phyloP scores from a whole-genome alignment of 2,113 vertebrate genomes.

The Carettochelys insculpta region DNA sequence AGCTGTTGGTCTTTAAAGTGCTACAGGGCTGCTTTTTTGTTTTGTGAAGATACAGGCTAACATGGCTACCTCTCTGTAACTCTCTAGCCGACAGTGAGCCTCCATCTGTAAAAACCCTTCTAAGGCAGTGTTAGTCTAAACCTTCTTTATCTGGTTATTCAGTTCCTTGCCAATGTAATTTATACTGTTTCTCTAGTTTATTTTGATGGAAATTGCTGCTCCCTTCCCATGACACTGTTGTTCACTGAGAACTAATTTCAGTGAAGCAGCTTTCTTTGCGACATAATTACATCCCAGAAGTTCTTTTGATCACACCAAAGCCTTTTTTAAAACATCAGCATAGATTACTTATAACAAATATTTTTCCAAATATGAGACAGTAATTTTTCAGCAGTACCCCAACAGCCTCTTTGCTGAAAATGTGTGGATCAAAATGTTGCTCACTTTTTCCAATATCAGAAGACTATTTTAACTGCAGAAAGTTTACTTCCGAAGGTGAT shows the following conservation, averaged over 20 bases:
- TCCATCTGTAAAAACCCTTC: constrained; percentile 22
- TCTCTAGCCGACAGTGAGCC: too few relatives aligned
- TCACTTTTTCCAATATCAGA: neutral
- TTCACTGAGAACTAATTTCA: constrained; percentile 35
- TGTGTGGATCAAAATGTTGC: neutral
- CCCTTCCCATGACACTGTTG: neutral
- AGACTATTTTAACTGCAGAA: constrained; percentile 1
- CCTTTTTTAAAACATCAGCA: constrained; percentile 9
- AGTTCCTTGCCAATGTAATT: neutral
- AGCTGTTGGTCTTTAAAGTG: too few relatives aligned
- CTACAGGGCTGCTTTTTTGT: too few relatives aligned
- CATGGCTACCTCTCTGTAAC: too few relatives aligned
- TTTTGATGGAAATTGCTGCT: constrained; percentile 43
- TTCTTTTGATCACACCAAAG: constrained; percentile 1
- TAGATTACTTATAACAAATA: constrained; percentile 11
- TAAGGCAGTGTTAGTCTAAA: neutral
- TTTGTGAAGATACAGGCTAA: too few relatives aligned
- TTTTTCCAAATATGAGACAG: constrained; percentile 22
- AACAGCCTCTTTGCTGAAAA: constrained; percentile 10
- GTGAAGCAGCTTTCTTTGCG: neutral
- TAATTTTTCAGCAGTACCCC: neutral
- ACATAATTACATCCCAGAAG: constrained; percentile 11
- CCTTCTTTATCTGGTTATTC: neutral
- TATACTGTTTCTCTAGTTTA: constrained; percentile 22
- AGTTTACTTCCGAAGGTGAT: neutral